Evolutionary conservation across 2,888 invertebrate genomes (phyloP).

Genomic region (Drosophila fulvimacula): DNA sequence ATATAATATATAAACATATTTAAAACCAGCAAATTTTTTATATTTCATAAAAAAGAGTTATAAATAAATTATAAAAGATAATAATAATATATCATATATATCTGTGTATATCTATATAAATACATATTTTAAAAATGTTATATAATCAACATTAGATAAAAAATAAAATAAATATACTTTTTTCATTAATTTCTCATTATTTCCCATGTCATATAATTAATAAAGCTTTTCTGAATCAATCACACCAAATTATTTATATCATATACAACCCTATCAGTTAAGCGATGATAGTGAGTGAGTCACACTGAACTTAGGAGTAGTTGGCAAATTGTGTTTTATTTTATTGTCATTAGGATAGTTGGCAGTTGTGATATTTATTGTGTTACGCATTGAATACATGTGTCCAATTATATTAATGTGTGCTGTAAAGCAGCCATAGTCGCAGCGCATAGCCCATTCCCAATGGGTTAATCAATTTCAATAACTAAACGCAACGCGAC

Average conservation of each 20-base stretch:
- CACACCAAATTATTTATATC: neutral
- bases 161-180: too few relatives aligned
- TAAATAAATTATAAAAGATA: too few relatives aligned
- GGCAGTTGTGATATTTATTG: neutral
- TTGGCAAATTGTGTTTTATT: neutral
- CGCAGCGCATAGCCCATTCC: neutral
- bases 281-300: neutral
- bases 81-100: too few relatives aligned
- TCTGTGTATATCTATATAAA: too few relatives aligned
- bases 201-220: too few relatives aligned
- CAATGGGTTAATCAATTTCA: constrained; percentile 42
- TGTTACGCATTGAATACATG: neutral
- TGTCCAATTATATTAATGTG: constrained; percentile 10
- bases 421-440: neutral
- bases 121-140: too few relatives aligned
- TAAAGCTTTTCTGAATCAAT: neutral
- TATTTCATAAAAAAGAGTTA: too few relatives aligned
- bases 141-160: too few relatives aligned
- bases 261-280: neutral
- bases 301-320: neutral
- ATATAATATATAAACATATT: too few relatives aligned
- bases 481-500: constrained; percentile 6
- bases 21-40: too few relatives aligned
- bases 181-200: too few relatives aligned
- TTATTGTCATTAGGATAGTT: neutral